These are phyloP conservation scores for Calliscelio sp. DNA, from an alignment of 2,888 invertebrate species.

Conservation along the genomic window DNA sequence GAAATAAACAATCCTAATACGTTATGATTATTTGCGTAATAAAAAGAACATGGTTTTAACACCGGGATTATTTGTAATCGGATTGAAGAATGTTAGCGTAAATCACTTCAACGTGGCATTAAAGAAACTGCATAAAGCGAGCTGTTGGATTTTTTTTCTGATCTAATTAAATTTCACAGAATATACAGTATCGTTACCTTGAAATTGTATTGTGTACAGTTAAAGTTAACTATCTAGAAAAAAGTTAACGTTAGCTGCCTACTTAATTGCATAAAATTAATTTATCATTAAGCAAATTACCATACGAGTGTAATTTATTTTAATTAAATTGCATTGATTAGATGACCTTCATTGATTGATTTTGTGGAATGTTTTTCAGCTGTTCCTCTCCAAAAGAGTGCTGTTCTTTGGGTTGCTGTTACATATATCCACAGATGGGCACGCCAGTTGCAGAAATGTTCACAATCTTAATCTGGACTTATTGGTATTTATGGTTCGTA, in stretches of 20 bases:
- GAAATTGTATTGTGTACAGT: neutral
- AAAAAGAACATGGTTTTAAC: conserved; percentile 38
- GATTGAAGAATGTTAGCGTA: conserved; percentile 38
- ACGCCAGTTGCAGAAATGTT: conserved; percentile 87
- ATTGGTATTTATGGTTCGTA: conserved; percentile 89
- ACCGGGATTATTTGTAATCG: conserved; percentile 40
- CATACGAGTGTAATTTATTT: neutral
- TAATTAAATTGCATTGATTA: neutral
- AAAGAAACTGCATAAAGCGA: conserved; percentile 29
- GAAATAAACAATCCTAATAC: conserved; percentile 6
- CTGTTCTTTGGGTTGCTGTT: conserved; percentile 89
- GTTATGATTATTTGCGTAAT: conserved; percentile 16
- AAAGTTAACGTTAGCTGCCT: neutral
- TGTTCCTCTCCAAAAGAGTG: conserved; percentile 92
- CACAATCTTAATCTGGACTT: conserved; percentile 89
- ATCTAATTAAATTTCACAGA: conserved; percentile 25
- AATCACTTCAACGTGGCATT: conserved; percentile 30
- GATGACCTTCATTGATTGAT: conserved; percentile 7
- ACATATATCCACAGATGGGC: conserved; percentile 88
- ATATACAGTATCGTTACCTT: neutral
- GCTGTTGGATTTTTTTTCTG: conserved; percentile 14
- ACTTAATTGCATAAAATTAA: neutral
- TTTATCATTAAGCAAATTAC: neutral
- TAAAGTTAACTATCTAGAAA: neutral
- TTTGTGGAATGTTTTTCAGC: conserved; percentile 78